Percentiles rank a stretch among this genome's conserved stretches.
Conservation (phyloP, 2,113 vertebrate genomes). For the Podiceps cristatus region DNA sequence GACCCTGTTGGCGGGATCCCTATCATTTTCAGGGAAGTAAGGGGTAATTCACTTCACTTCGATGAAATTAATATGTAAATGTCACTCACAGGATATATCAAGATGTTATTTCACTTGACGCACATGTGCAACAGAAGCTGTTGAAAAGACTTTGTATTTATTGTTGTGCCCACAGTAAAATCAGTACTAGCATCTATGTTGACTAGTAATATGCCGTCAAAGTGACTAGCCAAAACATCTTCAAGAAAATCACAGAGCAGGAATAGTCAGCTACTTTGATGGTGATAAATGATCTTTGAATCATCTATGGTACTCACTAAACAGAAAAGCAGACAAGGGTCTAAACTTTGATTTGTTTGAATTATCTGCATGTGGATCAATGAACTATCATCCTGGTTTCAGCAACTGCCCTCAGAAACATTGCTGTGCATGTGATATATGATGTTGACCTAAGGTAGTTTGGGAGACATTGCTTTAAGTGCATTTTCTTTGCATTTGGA, state of each 20-base stretch:
- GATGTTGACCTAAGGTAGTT: neutral
- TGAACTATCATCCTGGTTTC: neutral
- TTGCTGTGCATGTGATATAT: neutral
- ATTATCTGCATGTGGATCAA: neutral
- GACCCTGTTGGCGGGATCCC: neutral
- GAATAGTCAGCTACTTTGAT: neutral
- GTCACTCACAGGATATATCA: neutral
- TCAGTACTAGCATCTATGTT: neutral
- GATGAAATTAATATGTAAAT: neutral
- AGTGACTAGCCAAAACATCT: neutral
- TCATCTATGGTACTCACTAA: neutral
- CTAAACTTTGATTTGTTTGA: neutral
- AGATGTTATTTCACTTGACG: neutral
- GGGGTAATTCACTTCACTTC: neutral
- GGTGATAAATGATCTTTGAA: neutral
- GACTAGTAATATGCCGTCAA: neutral
- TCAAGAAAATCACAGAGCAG: neutral
- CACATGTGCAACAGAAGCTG: neutral
- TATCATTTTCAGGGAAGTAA: neutral
- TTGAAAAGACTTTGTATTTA: neutral
- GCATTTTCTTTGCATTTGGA: slow-evolving; percentile 9
- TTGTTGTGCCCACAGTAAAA: neutral
- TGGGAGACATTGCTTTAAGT: neutral
- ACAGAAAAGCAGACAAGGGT: neutral
- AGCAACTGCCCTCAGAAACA: neutral